Evolutionary conservation across 2,888 invertebrate species (phyloP).

Genomic region (Aphodius sticticus): DNA sequence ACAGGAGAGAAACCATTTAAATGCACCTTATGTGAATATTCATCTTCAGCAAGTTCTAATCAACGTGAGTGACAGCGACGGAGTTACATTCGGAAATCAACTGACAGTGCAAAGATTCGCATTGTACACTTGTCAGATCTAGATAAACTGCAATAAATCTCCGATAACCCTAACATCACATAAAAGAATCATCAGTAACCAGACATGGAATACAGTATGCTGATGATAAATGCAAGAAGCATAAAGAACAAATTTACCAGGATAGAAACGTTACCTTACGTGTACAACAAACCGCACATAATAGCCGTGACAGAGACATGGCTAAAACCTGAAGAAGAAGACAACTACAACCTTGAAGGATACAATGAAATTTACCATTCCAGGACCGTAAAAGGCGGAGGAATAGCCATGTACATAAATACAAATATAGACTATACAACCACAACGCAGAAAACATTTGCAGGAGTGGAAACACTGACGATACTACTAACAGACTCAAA

Average conservation of each 20-base stretch:
- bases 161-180: not conserved
- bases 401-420: not conserved
- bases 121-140: not conserved
- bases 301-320: not conserved
- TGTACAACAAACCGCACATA: not conserved
- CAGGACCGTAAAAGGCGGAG: not conserved
- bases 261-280: not conserved
- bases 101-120: not conserved
- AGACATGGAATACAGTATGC: not conserved
- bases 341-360: not conserved
- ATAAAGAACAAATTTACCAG: not conserved
- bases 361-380: not conserved
- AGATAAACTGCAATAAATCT: not conserved
- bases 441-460: not conserved
- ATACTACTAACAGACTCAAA: not conserved
- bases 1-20: too few species aligned
- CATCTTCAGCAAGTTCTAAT: too few species aligned
- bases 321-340: not conserved
- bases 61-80: too few species aligned
- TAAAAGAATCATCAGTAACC: not conserved
- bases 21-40: too few species aligned
- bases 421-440: not conserved
- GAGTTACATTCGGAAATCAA: not conserved
- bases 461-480: not conserved
- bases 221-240: not conserved